These are phyloP conservation scores for Papilio dardanus DNA, from an alignment of 1,140 invertebrate species.

Conservation along the genomic window DNA sequence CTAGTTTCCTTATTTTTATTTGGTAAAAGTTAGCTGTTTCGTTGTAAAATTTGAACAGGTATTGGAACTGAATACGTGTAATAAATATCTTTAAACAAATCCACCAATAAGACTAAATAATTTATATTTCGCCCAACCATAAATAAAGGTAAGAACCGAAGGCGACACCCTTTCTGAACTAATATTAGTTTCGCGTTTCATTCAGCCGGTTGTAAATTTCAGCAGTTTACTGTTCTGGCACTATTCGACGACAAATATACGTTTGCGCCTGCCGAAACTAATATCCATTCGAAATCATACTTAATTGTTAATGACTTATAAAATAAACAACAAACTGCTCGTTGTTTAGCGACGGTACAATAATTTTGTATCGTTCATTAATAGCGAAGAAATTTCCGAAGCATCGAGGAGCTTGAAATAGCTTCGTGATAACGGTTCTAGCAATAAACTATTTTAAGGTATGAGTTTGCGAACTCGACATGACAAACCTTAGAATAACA, in stretches of 20 bases:
- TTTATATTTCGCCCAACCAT: constrained; percentile 40
- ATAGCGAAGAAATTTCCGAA: constrained; percentile 22
- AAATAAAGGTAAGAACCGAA: constrained; percentile 39
- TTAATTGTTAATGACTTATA: constrained; percentile 30
- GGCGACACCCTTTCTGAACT: constrained; percentile 53
- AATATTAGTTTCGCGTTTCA: constrained; percentile 67
- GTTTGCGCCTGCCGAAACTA: constrained; percentile 51
- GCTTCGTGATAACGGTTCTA: constrained; percentile 31
- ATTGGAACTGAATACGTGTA: not conserved
- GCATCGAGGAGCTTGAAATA: constrained; percentile 28
- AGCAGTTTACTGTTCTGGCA: constrained; percentile 63
- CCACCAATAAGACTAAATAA: constrained; percentile 18
- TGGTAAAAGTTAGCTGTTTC: not conserved
- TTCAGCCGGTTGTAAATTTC: constrained; percentile 61
- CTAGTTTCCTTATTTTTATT: not conserved
- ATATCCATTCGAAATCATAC: constrained; percentile 45
- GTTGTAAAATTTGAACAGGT: not conserved
- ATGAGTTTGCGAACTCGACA: constrained; percentile 12
- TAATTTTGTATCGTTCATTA: constrained; percentile 5
- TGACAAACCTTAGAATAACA: constrained; percentile 11
- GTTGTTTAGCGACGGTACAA: constrained; percentile 26
- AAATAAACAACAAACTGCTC: constrained; percentile 40
- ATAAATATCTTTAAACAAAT: constrained; percentile 18
- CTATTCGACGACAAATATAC: constrained; percentile 56
- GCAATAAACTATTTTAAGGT: constrained; percentile 27